phyloP scores from a whole-genome alignment of 2,888 invertebrate genomes.

The Gnatocerus cornutus region DNA sequence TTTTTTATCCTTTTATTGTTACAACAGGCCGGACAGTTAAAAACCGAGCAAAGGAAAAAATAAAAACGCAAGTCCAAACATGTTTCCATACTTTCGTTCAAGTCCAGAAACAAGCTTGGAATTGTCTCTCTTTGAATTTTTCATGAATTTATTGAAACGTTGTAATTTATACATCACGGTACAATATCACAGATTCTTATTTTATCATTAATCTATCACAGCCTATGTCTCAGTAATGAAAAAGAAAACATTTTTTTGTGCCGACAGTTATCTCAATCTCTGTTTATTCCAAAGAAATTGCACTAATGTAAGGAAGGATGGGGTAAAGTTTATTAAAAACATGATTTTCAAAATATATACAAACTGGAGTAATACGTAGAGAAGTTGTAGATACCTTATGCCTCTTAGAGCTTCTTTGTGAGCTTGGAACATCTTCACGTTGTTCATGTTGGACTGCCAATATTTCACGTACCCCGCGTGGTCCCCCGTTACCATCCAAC shows the following conservation, averaged over 20 bases:
- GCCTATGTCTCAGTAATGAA: constrained; percentile 50
- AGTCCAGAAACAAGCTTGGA: constrained; percentile 41
- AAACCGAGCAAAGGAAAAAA: constrained; percentile 59
- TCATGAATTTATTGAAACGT: constrained; percentile 67
- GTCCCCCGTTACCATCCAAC: constrained; percentile 99
- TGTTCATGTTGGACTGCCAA: constrained; percentile 99
- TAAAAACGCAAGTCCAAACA: constrained; percentile 68
- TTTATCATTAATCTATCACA: constrained; percentile 57
- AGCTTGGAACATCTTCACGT: constrained; percentile 99
- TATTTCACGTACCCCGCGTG: constrained; percentile 99
- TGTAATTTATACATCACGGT: constrained; percentile 64
- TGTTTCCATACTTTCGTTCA: constrained; percentile 61
- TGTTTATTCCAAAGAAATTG: constrained; percentile 55
- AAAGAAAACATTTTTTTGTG: constrained; percentile 27
- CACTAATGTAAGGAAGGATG: constrained; percentile 65
- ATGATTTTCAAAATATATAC: constrained; percentile 57
- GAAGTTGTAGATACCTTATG: constrained; percentile 86
- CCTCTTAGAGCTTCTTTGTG: constrained; percentile 99
- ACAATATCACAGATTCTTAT: constrained; percentile 63
- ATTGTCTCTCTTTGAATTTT: constrained; percentile 18
- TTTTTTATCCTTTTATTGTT: constrained; percentile 58
- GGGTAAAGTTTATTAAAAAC: constrained; percentile 67
- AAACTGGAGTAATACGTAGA: constrained; percentile 68
- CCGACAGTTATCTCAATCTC: constrained; percentile 47
- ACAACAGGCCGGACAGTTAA: constrained; percentile 49